Evolutionary conservation across 37 sponge, comb jelly and placozoan species (phyloP).

Genomic region (Petrosia ficiformis): DNA sequence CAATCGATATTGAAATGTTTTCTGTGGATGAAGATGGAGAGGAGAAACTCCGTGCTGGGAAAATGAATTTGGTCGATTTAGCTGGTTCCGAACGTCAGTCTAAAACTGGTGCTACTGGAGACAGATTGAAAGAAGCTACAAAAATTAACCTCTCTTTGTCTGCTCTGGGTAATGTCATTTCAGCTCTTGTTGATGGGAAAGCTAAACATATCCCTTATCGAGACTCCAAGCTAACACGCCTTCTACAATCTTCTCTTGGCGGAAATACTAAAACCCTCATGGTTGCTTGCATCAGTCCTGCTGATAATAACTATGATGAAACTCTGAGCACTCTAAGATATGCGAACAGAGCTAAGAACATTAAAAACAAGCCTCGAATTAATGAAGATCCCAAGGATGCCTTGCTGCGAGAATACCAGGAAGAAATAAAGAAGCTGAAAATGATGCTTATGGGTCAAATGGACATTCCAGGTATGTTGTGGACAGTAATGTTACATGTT

Average conservation of each 20-base stretch:
- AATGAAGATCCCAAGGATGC: constrained; percentile 99
- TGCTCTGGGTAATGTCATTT: constrained; percentile 98
- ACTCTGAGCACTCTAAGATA: constrained; percentile 85
- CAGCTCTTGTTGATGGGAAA: constrained; percentile 96
- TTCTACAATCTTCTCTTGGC: constrained; percentile 90
- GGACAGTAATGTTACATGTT: too few relatives aligned
- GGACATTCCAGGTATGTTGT: not conserved
- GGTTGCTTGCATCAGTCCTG: constrained; percentile 96
- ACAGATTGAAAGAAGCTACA: constrained; percentile 91
- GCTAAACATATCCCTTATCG: constrained; percentile 96
- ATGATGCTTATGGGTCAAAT: constrained; percentile 70
- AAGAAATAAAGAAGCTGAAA: constrained; percentile 90
- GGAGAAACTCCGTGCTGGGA: constrained; percentile 66
- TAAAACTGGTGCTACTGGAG: constrained; percentile 94
- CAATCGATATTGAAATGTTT: constrained; percentile 88
- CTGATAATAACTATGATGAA: constrained; percentile 98
- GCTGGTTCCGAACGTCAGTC: constrained; percentile 95
- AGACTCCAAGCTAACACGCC: constrained; percentile 94
- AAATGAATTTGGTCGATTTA: constrained; percentile 95
- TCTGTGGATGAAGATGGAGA: constrained; percentile 31
- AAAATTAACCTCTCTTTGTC: constrained; percentile 98
- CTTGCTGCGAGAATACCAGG: constrained; percentile 88
- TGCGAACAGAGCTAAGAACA: constrained; percentile 94
- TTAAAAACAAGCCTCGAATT: constrained; percentile 96
- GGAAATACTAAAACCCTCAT: constrained; percentile 99